A percentile compares a stretch with the other conserved stretches of the same genome.
Evolutionary conservation across 2,797 vertebrate genomes (phyloP).

Genomic region (Tympanoctomys barrerae): DNA sequence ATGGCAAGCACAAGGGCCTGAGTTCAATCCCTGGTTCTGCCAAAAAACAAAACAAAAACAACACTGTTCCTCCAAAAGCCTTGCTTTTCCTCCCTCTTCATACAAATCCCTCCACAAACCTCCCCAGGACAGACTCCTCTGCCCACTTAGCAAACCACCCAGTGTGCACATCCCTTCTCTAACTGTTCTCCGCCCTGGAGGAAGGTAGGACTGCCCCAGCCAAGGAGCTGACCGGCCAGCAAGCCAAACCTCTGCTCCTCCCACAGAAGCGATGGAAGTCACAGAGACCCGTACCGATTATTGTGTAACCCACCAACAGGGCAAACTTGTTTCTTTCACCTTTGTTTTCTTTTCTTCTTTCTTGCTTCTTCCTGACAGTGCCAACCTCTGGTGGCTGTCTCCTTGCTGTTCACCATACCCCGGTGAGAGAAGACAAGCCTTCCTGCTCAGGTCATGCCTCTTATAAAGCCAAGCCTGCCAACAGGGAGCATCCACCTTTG

Average conservation of each 20-base stretch:
- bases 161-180: accelerated
- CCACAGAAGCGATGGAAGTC: background rate
- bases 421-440: background rate
- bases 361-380: no score
- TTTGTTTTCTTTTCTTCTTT: background rate
- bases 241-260: background rate
- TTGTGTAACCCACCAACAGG: background rate
- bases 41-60: no score
- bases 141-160: no score
- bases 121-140: no score
- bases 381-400: background rate
- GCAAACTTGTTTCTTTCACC: no score
- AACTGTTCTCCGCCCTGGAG: background rate
- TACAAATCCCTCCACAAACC: background rate
- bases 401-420: no score
- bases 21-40: no score
- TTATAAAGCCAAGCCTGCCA: background rate
- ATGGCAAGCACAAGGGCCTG: no score
- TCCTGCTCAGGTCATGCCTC: background rate
- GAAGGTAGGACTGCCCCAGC: accelerated
- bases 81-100: background rate
- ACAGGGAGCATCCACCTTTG: no score
- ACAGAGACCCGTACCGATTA: background rate
- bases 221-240: background rate
- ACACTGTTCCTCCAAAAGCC: background rate